phyloP scores from a whole-genome alignment of 2,888 invertebrate genomes.

The Hemithea aestivaria region DNA sequence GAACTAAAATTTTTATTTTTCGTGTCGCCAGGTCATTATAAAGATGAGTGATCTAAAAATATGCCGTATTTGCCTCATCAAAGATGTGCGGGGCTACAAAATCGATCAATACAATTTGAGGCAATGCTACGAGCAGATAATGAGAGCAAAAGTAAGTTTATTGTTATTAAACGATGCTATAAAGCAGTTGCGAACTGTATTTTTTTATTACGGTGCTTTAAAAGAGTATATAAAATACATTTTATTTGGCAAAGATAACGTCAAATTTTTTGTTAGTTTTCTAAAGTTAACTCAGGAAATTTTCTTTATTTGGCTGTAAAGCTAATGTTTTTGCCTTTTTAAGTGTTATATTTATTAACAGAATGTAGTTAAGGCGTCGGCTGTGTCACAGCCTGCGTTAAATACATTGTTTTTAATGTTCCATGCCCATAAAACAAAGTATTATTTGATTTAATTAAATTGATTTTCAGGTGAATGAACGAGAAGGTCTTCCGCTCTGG shows the following conservation, averaged over 20 bases:
- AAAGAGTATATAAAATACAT: too few relatives aligned
- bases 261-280: too few relatives aligned
- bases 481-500: conserved; percentile 48
- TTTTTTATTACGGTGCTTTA: too few relatives aligned
- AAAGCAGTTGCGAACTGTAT: not conserved
- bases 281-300: too few relatives aligned
- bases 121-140: conserved; percentile 47
- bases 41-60: conserved; percentile 42
- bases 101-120: conserved; percentile 42
- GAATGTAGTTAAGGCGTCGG: too few relatives aligned
- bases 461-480: conserved; percentile 39
- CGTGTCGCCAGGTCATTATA: not conserved
- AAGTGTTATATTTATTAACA: too few relatives aligned
- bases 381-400: too few relatives aligned
- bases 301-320: too few relatives aligned
- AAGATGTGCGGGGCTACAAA: conserved; percentile 43
- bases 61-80: conserved; percentile 48
- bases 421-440: not conserved
- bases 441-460: not conserved
- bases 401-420: not conserved
- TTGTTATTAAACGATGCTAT: not conserved
- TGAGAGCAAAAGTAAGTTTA: conserved; percentile 45
- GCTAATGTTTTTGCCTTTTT: too few relatives aligned
- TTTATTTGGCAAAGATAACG: too few relatives aligned
- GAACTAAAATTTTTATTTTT: conserved; percentile 4